phyloP scores from a whole-genome alignment of 2,113 vertebrate genomes.

The Rhea americana region DNA sequence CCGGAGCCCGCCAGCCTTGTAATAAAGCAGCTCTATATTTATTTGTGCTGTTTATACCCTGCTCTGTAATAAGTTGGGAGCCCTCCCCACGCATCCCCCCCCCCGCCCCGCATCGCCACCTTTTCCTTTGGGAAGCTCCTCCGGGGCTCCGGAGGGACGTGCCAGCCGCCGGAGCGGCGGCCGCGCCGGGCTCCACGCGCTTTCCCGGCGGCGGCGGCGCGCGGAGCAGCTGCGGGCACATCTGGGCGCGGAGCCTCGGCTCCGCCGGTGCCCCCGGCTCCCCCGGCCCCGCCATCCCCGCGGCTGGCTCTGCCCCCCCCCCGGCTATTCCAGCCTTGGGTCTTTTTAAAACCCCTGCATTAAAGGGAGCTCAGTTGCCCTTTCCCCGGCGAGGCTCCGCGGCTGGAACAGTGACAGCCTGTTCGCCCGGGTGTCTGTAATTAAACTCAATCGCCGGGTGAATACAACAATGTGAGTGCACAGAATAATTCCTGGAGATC shows the following conservation, averaged over 20 bases:
- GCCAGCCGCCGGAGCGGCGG: background rate
- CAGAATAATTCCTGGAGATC: constrained; percentile 75
- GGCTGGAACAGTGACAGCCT: constrained; percentile 71
- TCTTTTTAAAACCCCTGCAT: constrained; percentile 48
- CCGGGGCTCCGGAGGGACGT: background rate
- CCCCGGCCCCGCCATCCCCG: background rate
- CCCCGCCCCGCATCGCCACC: background rate
- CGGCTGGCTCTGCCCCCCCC: background rate
- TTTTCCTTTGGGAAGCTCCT: constrained; percentile 70
- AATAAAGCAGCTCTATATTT: constrained; percentile 86
- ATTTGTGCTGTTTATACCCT: constrained; percentile 82
- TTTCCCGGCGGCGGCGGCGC: background rate
- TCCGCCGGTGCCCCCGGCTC: background rate
- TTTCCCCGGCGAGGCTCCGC: constrained; percentile 21
- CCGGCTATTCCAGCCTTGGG: constrained; percentile 2
- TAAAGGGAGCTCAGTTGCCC: constrained; percentile 64
- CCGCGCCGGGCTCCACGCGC: background rate
- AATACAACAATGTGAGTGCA: constrained; percentile 75
- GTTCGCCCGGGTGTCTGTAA: constrained; percentile 59
- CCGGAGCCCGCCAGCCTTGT: constrained; percentile 79
- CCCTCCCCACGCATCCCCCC: constrained; percentile 52
- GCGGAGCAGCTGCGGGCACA: background rate
- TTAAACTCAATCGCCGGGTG: constrained; percentile 68
- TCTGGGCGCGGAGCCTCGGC: background rate
- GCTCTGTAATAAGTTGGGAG: constrained; percentile 82